Conservation (phyloP, 1,140 invertebrate genomes). For the Zaprionus tsacasi region DNA sequence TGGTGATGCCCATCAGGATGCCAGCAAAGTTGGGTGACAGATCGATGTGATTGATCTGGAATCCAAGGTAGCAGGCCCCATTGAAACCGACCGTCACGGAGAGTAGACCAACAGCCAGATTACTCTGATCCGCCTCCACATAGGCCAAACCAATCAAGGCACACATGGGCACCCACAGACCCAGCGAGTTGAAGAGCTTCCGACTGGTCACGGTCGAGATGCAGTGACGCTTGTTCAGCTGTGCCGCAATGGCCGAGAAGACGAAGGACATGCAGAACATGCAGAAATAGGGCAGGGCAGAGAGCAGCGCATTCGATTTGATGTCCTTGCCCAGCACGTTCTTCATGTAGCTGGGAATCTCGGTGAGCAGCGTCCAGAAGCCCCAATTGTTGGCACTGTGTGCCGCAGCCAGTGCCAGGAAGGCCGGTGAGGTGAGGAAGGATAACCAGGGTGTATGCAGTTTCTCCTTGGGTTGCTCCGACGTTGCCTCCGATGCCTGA, state of each 20-base stretch:
- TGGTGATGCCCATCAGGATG: constrained; percentile 89
- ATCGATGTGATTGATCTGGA: constrained; percentile 89
- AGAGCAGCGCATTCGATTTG: constrained; percentile 89
- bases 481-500: constrained; percentile 37
- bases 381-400: constrained; percentile 97
- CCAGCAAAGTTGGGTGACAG: constrained; percentile 92
- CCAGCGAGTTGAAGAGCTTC: constrained; percentile 90
- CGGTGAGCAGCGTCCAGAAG: constrained; percentile 95
- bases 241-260: constrained; percentile 86
- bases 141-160: constrained; percentile 87
- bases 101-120: constrained; percentile 86
- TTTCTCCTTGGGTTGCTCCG: constrained; percentile 46
- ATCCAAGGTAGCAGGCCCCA: constrained; percentile 90
- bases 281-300: constrained; percentile 92
- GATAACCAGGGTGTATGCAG: constrained; percentile 87
- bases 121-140: constrained; percentile 85
- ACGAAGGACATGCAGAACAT: constrained; percentile 89
- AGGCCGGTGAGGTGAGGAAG: constrained; percentile 91
- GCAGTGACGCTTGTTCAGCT: constrained; percentile 86
- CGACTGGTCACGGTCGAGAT: constrained; percentile 86
- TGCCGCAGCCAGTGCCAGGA: constrained; percentile 92
- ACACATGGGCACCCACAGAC: constrained; percentile 86
- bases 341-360: constrained; percentile 96
- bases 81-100: constrained; percentile 91
- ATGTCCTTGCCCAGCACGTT: constrained; percentile 92